Base-by-base conservation (phyloP, 1,140 invertebrate genomes). In the Lutraria rhynchaena region DNA sequence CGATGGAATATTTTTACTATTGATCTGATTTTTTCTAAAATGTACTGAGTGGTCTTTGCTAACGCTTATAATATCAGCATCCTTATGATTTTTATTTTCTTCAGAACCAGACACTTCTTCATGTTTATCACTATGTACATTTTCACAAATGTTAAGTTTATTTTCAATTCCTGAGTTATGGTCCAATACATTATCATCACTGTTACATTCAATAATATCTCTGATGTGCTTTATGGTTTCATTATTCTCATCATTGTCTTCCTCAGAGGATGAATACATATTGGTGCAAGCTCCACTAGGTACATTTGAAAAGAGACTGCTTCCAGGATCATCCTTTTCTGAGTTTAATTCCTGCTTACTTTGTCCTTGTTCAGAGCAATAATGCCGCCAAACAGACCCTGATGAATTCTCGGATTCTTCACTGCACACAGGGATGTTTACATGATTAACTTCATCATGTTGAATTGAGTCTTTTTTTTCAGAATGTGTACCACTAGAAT, bases 231-330 rank as follows among this genome's bases (percentile, higher is more conserved):
- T 35, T 17, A 19, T 19, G 29, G 27, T 70, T 29, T 53, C 19
- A 29, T 4, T 22, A 70, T 19, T 33, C 11, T 51, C 67, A 33
- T 46, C n/a, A 15, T 29, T 33, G 13, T 70, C 67, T 46, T 70
- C 51, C 53, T 70, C 67, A 1, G 44, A 70, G 4, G 51, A 53
- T 19, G 67, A 70, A 53, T 46, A 70, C 67, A 70, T 70, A 4
- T 51, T 51, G 13, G 13, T 5, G 3, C 67, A 19, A 1, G 1
- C 33, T 29, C 53, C 9, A 33, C 19, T 33, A 41, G n/a, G 3
- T 11, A 51, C 9, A n/a, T 67, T 33, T 60, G 5, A 31, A 27
- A 27, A 3, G 0, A 53, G 29, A 53, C 22, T 58, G 22, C 13
- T 33, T 27, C 11, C 44, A 49, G 22, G 22, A 13, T 1, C 33